A percentile compares a stretch with the other conserved stretches of the same genome.
Conservation (phyloP, 2,797 vertebrate genomes). For the Tadarida brasiliensis region DNA sequence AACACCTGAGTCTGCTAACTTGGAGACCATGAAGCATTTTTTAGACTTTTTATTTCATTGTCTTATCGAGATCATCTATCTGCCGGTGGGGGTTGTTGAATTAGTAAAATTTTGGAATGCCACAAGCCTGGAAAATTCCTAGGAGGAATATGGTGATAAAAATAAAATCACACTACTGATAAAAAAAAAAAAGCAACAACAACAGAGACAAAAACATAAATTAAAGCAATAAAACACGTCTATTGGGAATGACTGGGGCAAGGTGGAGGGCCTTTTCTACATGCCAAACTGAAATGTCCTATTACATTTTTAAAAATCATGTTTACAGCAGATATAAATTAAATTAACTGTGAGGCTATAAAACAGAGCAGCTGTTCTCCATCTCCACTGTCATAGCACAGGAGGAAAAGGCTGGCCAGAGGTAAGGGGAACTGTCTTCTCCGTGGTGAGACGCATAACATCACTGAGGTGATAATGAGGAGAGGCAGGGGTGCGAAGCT, state of each 20-base stretch:
- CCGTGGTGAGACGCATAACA: background rate
- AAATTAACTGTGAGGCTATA: slow-evolving; percentile 60
- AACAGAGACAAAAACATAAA: slow-evolving; percentile 69
- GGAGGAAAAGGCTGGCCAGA: slow-evolving; percentile 28
- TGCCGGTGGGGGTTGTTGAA: background rate
- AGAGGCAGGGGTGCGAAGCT: background rate
- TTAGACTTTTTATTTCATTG: background rate
- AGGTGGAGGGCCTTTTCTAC: slow-evolving; percentile 31
- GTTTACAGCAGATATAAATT: slow-evolving; percentile 72
- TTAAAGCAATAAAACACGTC: slow-evolving; percentile 58
- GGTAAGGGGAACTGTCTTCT: slow-evolving; percentile 8
- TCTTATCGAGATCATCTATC: background rate
- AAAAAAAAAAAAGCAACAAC: background rate
- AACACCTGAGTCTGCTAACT: background rate
- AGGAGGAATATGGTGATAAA: slow-evolving; percentile 59
- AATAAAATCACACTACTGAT: slow-evolving; percentile 37
- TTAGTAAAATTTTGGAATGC: slow-evolving; percentile 27
- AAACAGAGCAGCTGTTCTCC: slow-evolving; percentile 64
- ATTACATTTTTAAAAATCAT: slow-evolving; percentile 50
- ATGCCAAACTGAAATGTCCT: slow-evolving; percentile 73
- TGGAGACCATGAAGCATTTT: background rate
- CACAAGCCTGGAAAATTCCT: slow-evolving; percentile 60
- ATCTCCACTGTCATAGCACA: background rate
- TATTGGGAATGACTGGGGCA: slow-evolving; percentile 34
- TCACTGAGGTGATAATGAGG: background rate